Percentiles rank a stretch among this genome's conserved stretches.
Conservation (phyloP, 2,113 vertebrate genomes). For the Benthochromis sp. region DNA sequence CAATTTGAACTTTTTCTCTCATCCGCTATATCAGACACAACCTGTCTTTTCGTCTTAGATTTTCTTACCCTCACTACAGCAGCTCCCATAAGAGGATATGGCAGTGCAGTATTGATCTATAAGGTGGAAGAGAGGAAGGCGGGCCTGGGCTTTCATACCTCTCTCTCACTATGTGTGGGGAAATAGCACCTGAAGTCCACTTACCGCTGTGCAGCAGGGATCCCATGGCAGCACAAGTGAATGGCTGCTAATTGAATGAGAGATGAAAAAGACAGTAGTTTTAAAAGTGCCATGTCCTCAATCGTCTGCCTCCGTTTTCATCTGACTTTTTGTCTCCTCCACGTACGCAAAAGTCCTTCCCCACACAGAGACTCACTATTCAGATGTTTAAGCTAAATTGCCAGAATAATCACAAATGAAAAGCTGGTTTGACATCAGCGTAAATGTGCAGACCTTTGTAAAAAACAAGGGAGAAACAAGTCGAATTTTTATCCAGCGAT, state of each 20-base stretch:
- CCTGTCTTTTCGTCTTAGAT: slow-evolving; percentile 60
- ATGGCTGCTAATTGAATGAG: slow-evolving; percentile 60
- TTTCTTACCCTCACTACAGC: slow-evolving; percentile 52
- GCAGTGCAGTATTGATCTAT: slow-evolving; percentile 64
- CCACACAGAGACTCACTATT: neutral
- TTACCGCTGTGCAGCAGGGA: slow-evolving; percentile 45
- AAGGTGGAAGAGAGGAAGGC: slow-evolving; percentile 54
- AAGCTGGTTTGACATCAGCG: neutral
- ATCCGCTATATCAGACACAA: slow-evolving; percentile 42
- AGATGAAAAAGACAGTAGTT: slow-evolving; percentile 52
- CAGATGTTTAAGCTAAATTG: slow-evolving; percentile 18
- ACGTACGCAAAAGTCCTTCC: neutral
- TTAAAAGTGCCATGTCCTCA: slow-evolving; percentile 11
- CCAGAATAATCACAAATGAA: neutral
- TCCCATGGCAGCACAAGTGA: slow-evolving; percentile 50
- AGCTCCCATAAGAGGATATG: slow-evolving; percentile 66
- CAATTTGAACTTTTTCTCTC: slow-evolving; percentile 71
- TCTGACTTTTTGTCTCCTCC: slow-evolving; percentile 10
- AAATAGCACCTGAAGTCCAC: slow-evolving; percentile 60
- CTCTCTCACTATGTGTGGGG: slow-evolving; percentile 18
- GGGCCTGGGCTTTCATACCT: slow-evolving; percentile 47
- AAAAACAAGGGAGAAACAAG: neutral
- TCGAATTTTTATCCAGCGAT: neutral
- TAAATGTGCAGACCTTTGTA: neutral
- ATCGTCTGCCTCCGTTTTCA: slow-evolving; percentile 8